Percentiles rank a stretch among this genome's conserved stretches.
Evolutionary conservation across 2,888 invertebrate genomes (phyloP).

Genomic region (Pristionchus entomophagus): DNA sequence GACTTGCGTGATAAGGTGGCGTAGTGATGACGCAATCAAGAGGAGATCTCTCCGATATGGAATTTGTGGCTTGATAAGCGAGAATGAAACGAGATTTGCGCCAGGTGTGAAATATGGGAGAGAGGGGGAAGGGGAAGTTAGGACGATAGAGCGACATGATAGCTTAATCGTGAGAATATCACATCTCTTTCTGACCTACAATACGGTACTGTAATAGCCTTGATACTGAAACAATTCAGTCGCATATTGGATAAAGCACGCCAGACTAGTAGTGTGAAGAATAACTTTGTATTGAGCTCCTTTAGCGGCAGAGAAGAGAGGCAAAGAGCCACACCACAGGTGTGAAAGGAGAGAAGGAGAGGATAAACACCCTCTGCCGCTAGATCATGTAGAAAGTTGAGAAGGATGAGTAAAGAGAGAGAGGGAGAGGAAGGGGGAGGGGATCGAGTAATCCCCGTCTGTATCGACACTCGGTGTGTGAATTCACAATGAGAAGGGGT

Average conservation of each 20-base stretch:
- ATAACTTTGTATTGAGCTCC: no score
- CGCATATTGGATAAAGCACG: no score
- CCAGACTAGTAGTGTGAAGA: no score
- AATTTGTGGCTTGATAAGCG: conserved; percentile 1
- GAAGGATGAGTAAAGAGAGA: conserved; percentile 17
- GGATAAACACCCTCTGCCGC: neutral
- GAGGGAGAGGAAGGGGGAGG: conserved; percentile 5
- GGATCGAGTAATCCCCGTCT: neutral
- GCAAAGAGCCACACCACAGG: no score
- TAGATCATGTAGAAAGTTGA: conserved; percentile 16
- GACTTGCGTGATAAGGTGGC: neutral
- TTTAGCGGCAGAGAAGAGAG: no score
- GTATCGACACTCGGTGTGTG: neutral
- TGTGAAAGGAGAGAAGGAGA: neutral
- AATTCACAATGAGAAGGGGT: neutral
- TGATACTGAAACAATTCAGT: no score
- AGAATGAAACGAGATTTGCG: conserved; percentile 18
- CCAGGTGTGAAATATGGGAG: neutral
- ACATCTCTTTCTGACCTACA: no score
- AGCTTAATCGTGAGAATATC: no score
- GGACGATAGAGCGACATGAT: no score
- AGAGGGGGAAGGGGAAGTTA: neutral
- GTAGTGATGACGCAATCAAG: neutral
- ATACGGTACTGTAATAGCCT: no score
- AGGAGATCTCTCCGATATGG: neutral